Base-by-base conservation (phyloP, 2,888 invertebrate species). In the Noctua janthe region DNA sequence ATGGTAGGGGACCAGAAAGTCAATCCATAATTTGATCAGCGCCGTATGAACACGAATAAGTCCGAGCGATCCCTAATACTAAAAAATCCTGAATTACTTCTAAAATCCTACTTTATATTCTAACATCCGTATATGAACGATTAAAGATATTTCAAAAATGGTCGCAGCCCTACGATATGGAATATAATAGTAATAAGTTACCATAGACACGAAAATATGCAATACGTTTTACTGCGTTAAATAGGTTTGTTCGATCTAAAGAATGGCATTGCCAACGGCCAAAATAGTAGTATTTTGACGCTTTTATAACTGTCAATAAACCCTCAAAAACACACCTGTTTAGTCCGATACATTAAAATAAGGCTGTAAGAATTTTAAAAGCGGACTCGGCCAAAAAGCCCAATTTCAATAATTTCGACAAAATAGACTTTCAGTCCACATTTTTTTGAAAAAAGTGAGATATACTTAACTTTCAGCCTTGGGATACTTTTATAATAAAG, bases 381-480 rank as follows among this genome's bases (percentile, higher is more conserved):
- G 13, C 49, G 49, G 56, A 64, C 80, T 73, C 62, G 86, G 81
- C 85, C 86, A 86, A 86, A 86, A 86, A 81, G 86, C 77, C 85
- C 59, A 74, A 75, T 77, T 76, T 70, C n/a, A 74, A 85, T 80
- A 80, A 80, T 76, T 83, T 74, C 54, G 59, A 67, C 35, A 83
- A 80, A 80, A 83, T 75, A 83, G 72, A 83, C 73, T 66, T 67
- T 70, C 13, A 71, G 71, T 76, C 72, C 11, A 49, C 54, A 17
- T 47, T n/a, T 67, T 39, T 83, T 76, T 80, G 35, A 35, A 39
- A 76, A 70, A 76, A 70, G 56, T 43, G 67, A 49, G 47, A 69
- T 47, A 66, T 56, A 62, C 56, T 54, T 67, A 29, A 35, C 49
- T 7, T 64, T 82, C 77, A 80, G 83, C 82, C 85, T 85, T 84